Percentiles rank a stretch among this genome's conserved stretches.
phyloP scores from a whole-genome alignment of 2,888 invertebrate genomes.

The Nezara viridula region DNA sequence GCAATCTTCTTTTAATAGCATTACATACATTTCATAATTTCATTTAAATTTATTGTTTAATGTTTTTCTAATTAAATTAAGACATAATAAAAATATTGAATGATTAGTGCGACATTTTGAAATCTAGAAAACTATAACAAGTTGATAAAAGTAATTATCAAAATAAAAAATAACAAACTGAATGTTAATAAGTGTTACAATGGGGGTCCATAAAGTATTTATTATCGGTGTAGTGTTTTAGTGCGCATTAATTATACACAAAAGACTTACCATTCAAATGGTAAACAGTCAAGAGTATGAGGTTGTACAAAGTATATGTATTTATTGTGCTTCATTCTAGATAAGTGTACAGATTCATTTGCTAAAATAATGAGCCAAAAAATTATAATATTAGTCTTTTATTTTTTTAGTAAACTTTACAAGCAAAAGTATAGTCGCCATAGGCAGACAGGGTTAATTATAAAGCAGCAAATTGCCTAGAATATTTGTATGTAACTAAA shows the following conservation, averaged over 20 bases:
- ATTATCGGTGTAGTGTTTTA: constrained; percentile 15
- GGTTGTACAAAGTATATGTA: constrained; percentile 55
- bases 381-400: constrained; percentile 52
- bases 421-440: constrained; percentile 53
- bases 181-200: constrained; percentile 39
- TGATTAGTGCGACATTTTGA: not conserved
- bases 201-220: constrained; percentile 49
- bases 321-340: constrained; percentile 53
- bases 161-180: constrained; percentile 10
- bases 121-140: not conserved
- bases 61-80: not conserved
- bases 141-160: constrained; percentile 15
- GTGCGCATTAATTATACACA: constrained; percentile 30
- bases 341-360: constrained; percentile 55
- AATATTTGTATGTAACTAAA: constrained; percentile 39
- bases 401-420: constrained; percentile 51
- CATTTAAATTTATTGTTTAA: not conserved
- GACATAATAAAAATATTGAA: not conserved
- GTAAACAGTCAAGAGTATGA: constrained; percentile 33
- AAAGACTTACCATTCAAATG: constrained; percentile 17
- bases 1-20: not conserved
- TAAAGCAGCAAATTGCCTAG: constrained; percentile 46
- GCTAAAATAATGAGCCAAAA: constrained; percentile 45
- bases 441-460: constrained; percentile 56
- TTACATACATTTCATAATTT: not conserved